Evolutionary conservation across 2,113 vertebrate species (phyloP), one percentile per base, ranked within the genome.

Genomic region (Coryphaenoides rupestris): DNA sequence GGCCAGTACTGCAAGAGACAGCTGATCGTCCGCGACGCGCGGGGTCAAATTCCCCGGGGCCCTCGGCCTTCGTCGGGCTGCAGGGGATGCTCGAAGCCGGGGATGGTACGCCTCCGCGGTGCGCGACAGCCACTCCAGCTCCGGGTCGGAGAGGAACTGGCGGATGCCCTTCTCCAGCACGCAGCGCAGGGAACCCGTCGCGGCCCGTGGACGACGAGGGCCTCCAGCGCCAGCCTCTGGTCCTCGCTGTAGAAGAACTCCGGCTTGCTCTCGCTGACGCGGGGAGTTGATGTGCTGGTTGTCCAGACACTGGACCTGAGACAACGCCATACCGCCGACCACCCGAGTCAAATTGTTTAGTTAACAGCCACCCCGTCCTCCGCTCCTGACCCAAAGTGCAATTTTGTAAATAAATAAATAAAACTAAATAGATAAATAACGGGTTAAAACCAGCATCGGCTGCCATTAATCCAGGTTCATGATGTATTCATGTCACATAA

Each of bases 211-310:
- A 66, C n/a, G 1, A 93, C 72, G 61, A 98, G 89, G 0, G 87
- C 88, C 78, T 98, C 97, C 46, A 99, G 58, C 1, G 96, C 97
- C 68, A 97, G 79, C 66, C 97, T 84, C 66, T 98, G 97, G 69
- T 94, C 92, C 86, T 98, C 97, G 21, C 96, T 96, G 78, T 98
- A 98, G 86, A 96, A 96, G 70, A 98, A 98, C 87, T 98, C 97
- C 0, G 96, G 94, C 60, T 98, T 98, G 85, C 92, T 76, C 84
- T 98, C 95, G 19, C 92, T 96, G 69, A 94, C 87, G 55, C 97
- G 90, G 93, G n/a, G 91, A 96, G 89, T 98, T 98, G 70, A 99
- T 92, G 62, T 99, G 93, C 81, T 93, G 93, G 58, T 98, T 88
- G 22, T 99, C 94, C 79, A 99, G 84, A 69, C 97, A 99, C 81